phyloP scores from a whole-genome alignment of 2,888 invertebrate species.

The Pseudococcus jackbeardsleyi region DNA sequence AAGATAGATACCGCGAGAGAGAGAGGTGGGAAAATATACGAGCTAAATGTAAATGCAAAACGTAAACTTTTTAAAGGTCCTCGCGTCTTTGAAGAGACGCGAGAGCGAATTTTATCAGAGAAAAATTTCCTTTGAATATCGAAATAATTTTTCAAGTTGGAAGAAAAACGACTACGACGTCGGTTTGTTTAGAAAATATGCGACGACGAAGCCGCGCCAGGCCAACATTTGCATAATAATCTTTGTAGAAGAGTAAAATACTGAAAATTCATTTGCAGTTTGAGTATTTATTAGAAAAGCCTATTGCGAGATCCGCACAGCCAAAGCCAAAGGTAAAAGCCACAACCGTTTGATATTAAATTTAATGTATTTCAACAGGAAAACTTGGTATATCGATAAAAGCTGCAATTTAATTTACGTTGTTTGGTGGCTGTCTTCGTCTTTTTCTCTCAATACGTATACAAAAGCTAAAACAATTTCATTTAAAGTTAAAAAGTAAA shows the following conservation, averaged over 20 bases:
- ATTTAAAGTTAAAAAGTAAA: conserved; percentile 14
- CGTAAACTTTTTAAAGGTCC: background rate
- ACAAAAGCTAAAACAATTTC: conserved; percentile 11
- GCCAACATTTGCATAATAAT: conserved; percentile 27
- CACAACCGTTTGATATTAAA: conserved; percentile 21
- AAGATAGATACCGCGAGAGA: background rate
- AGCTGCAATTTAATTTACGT: conserved; percentile 13
- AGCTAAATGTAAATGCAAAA: background rate
- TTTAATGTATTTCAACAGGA: conserved; percentile 2
- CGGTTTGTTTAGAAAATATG: background rate
- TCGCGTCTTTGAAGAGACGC: background rate
- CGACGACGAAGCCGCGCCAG: background rate
- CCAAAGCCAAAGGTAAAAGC: background rate
- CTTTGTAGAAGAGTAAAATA: background rate
- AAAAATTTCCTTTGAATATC: conserved; percentile 6
- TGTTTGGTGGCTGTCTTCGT: background rate
- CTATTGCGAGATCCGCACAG: background rate
- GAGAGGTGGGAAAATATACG: background rate
- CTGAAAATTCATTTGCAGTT: background rate
- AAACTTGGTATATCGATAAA: conserved; percentile 8
- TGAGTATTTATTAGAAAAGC: conserved; percentile 12
- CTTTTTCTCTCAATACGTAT: no score
- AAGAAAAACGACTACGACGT: background rate
- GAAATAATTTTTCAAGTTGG: background rate
- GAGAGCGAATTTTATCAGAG: background rate